Conservation (phyloP, 2,888 invertebrate genomes). For the Eupithecia vulgata region DNA sequence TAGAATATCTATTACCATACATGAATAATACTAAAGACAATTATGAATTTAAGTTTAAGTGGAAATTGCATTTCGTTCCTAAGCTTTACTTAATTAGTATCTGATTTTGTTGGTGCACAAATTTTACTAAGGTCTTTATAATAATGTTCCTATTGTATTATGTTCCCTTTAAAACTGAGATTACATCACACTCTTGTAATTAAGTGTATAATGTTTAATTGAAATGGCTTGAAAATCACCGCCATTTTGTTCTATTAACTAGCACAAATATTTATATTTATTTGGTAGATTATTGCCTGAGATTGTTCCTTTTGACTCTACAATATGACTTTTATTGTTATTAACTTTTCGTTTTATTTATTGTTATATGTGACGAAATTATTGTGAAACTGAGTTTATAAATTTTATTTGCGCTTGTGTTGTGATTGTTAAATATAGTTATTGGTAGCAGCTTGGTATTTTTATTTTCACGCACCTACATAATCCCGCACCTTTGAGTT, state of each 20-base stretch:
- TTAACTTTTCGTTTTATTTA: background rate
- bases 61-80: background rate
- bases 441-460: constrained; percentile 71
- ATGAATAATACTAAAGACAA: no score
- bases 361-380: background rate
- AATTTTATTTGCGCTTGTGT: constrained; percentile 55
- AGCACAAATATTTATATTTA: background rate
- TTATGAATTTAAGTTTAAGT: background rate
- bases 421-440: constrained; percentile 67
- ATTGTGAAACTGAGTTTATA: background rate
- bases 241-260: background rate
- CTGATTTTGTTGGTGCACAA: background rate
- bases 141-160: background rate
- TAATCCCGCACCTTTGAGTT: constrained; percentile 43
- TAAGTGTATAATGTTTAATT: background rate
- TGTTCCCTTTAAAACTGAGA: background rate
- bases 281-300: background rate
- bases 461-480: constrained; percentile 65
- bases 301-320: background rate
- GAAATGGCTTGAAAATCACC: background rate
- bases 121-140: background rate
- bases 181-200: background rate
- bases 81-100: background rate
- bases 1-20: background rate
- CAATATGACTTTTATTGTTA: background rate